Evolutionary conservation across 2,113 vertebrate species (phyloP), one percentile per base, ranked within the genome.

Genomic region (Petromus typicus): DNA sequence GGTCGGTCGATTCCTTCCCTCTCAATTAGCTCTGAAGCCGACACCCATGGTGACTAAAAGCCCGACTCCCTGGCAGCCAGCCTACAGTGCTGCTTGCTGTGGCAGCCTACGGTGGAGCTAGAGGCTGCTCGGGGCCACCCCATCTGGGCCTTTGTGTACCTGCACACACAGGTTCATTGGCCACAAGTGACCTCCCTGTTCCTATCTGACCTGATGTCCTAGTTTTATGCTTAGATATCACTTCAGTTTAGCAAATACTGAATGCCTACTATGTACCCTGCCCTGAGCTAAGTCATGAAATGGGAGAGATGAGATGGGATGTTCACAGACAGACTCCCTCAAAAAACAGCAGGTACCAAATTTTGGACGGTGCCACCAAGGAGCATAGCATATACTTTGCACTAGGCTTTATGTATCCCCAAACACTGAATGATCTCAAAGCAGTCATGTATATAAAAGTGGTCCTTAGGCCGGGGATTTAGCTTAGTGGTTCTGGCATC

Each of bases 41-140:
- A 96, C 97, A 97, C 97, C 94, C 75, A 48, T 67, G 18, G 96
- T 90, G 94, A 97, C 94, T 95, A 90, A 97, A 97, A 96, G 94
- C 91, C 91, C 30, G 3, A 5, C 86, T 95, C 23, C 2, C 91
- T 97, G 97, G 97, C 96, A 86, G 86, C 57, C 91, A 34, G 97
- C 97, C 96, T 86, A 3, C 0, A 17, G 51, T 61, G 81, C 96
- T 54, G 86, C 57, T 64, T 51, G 69, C 69, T 16, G 5, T 59
- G 83, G 83, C 14, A 14, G 93, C 73, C 81, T 45, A 22, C 45
- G 85, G 89, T 32, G 37, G 73, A 86, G 89, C 59, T 54, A 30
- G 23, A 37, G 59, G 92, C 5, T 1, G 34, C 90, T 78, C 23
- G 76, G 89, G 91, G 92, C 83, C 45, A 61, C 91, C 79, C 84